Conservation (phyloP, 2,113 vertebrate genomes). For the Alosa alosa region DNA sequence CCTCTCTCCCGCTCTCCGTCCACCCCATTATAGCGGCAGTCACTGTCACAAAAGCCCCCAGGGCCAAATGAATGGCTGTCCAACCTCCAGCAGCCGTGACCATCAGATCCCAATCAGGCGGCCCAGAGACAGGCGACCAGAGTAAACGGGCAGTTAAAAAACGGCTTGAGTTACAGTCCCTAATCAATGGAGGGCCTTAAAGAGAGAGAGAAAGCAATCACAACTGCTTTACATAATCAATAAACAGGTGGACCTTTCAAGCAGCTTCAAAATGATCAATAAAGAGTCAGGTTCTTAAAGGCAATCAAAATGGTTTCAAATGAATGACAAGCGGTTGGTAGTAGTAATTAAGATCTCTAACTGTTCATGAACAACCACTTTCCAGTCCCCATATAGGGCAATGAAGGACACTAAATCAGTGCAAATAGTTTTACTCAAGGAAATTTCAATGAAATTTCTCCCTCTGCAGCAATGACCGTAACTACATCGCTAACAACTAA, state of each 20-base stretch:
- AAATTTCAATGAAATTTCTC: neutral
- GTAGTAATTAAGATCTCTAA: neutral
- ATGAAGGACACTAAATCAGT: neutral
- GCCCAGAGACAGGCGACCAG: constrained; percentile 32
- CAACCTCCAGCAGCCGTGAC: constrained; percentile 41
- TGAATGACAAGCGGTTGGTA: neutral
- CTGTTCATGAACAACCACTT: neutral
- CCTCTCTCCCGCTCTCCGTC: constrained; percentile 3
- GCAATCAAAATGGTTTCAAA: neutral
- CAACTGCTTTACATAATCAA: neutral
- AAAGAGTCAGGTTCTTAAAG: neutral
- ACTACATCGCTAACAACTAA: neutral
- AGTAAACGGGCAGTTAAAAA: neutral
- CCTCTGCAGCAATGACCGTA: neutral
- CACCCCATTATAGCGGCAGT: constrained; percentile 19
- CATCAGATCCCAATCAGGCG: constrained; percentile 38
- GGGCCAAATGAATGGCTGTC: neutral
- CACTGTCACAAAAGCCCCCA: neutral
- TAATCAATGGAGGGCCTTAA: constrained; percentile 6
- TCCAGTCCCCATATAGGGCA: neutral
- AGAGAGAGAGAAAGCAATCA: neutral
- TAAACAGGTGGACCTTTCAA: neutral
- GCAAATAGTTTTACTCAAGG: neutral
- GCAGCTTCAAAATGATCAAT: neutral
- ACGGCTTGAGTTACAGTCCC: neutral